Evolutionary conservation across 2,797 vertebrate species (phyloP), one percentile per base, ranked within the genome.

Genomic region (Macroramphosus scolopax): DNA sequence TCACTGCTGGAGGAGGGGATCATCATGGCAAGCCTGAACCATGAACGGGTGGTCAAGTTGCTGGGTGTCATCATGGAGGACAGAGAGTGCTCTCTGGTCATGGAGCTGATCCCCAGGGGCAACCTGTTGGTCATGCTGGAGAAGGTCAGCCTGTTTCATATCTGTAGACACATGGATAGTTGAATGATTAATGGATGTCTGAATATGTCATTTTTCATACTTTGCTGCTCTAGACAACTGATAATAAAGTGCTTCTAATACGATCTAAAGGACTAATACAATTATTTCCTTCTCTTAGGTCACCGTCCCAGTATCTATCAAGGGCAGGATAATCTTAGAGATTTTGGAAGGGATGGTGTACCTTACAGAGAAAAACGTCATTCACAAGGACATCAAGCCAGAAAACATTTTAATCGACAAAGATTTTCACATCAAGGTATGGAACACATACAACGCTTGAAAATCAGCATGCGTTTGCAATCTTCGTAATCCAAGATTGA

Each of bases 351-450:
- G 95, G 22, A 96, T 99, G 97, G 58, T 90, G 32, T 98, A 99
- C 73, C 86, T 99, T 36, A 92, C 92, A 0, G 45, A 87, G n/a
- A 83, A 85, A 48, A 60, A 81, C 0, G 80, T 98, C 22, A 86
- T 98, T 50, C 97, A 99, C 83, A 98, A 98, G 81, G 97, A 99
- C 71, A 83, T 99, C 40, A 99, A 98, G 69, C 97, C 97, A 8
- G 93, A 95, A 61, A 99, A 98, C 63, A 95, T 99, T 72, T 88
- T 99, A 22, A 91, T 97, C 30, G 93, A 98, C 65, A 75, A 74
- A 28, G 82, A 95, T 74, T 97, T 95, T 79, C 95, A 98, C 68
- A 93, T 98, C 40, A 99, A 99, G 93, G 97, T 98, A 40, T 1
- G 6, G 17, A 14, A 33, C 1, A 15, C 31, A 33, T 5, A 2